Evolutionary conservation across 2,888 invertebrate genomes (phyloP).

Genomic region (Norana najaformis): DNA sequence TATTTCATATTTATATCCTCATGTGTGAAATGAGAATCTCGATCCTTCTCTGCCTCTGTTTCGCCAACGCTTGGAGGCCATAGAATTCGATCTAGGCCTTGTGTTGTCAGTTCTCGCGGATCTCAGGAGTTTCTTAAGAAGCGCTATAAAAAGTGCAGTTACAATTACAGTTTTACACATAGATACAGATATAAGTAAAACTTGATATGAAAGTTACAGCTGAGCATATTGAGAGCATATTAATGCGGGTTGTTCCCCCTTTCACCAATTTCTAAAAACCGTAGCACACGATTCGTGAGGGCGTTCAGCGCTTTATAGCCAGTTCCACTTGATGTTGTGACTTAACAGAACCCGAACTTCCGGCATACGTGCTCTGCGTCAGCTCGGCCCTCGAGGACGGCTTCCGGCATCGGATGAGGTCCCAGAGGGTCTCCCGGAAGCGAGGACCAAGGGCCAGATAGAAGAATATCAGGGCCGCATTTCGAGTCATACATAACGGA

Average conservation of each 20-base stretch:
- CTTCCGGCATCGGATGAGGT: not conserved
- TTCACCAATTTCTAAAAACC: not conserved
- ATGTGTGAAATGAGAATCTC: not conserved
- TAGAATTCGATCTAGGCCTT: no score
- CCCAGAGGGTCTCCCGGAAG: not conserved
- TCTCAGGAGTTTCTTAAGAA: no score
- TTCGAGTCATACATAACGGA: slow-evolving; percentile 53
- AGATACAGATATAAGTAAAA: not conserved
- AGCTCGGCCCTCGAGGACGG: not conserved
- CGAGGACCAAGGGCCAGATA: not conserved
- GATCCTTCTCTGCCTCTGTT: not conserved
- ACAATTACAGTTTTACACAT: no score
- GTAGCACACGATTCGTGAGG: not conserved
- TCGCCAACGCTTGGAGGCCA: not conserved
- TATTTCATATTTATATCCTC: not conserved
- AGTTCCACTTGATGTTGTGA: not conserved
- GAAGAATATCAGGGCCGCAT: slow-evolving; percentile 43
- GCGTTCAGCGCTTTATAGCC: not conserved
- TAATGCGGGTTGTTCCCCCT: no score
- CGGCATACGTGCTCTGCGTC: not conserved
- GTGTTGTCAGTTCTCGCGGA: no score
- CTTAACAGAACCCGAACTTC: not conserved
- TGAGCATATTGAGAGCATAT: not conserved
- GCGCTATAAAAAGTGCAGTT: no score
- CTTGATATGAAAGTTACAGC: not conserved